These are phyloP conservation scores for Gymnocephalus cernua DNA, from an alignment of 2,113 vertebrate species.

Conservation along the genomic window DNA sequence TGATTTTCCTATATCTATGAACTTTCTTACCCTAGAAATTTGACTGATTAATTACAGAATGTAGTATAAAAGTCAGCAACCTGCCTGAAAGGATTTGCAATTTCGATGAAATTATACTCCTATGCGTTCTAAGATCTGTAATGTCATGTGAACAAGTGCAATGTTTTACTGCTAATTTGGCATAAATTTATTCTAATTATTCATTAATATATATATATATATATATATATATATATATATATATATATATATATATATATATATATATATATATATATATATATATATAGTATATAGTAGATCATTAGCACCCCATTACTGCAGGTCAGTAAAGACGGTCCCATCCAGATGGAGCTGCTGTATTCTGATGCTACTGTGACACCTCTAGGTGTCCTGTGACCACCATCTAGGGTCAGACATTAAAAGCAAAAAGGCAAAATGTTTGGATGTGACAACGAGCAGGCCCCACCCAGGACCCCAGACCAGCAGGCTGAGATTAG, in stretches of 20 bases:
- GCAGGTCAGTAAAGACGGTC: not conserved
- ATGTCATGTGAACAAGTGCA: not conserved
- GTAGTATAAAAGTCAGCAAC: not conserved
- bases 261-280: no score
- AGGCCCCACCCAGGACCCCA: slow-evolving; percentile 80
- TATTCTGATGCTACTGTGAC: slow-evolving; percentile 15
- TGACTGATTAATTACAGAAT: not conserved
- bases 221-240: no score
- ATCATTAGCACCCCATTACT: not conserved
- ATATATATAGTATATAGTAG: not conserved
- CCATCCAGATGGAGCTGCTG: not conserved
- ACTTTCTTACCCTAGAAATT: no score
- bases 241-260: no score
- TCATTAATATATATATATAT: not conserved
- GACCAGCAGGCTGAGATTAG: slow-evolving; percentile 90
- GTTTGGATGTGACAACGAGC: slow-evolving; percentile 42
- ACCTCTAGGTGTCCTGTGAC: slow-evolving; percentile 5
- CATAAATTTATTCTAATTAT: not conserved
- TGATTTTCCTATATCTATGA: not conserved
- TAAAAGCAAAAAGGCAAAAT: slow-evolving; percentile 43
- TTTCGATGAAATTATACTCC: not conserved
- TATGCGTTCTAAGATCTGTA: not conserved
- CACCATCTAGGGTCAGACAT: slow-evolving; percentile 22
- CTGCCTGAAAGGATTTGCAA: not conserved
- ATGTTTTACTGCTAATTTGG: not conserved